Base-by-base conservation (phyloP, 1,140 invertebrate genomes). In the Acromyrmex charruanus region DNA sequence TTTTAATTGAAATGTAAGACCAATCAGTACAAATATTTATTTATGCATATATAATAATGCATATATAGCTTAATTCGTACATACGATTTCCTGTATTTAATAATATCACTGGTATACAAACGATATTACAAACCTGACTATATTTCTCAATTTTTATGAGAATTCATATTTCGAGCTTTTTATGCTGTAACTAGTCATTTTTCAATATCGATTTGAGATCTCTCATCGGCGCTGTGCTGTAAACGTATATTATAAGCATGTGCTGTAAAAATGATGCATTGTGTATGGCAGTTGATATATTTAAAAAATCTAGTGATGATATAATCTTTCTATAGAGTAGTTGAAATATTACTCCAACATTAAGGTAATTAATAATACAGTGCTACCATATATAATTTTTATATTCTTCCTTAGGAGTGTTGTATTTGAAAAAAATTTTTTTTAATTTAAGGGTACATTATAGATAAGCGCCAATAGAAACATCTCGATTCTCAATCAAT, bases 21-120 rank as follows among this genome's bases (percentile, higher is more conserved):
- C 55, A 61, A 82, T 82, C 25, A 74, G 68, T 85, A 85, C 74
- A 85, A 75, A 85, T 85, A 77, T 77, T 77, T 85, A 65, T 85
- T 85, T 77, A 85, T 14, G 18, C 39, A 61, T 74, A 61, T 82
- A 25, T 68, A 68, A 80, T 65, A 51, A 49, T 68, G 25, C 51
- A 59, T 16, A 51, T 80, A 68, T 39, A 68, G 31, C 14, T 71
- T 69, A 44, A 55, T 80, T 80, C n/a, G 28, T 49, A 71, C 53
- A 28, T 82, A 25, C 44, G 18, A 82, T 72, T 71, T 58, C 6
- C 25, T 72, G 14, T 31, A 72, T 81, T 28, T 25, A 66, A 63
- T 68, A 16, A 68, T 80, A 68, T 53, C 2, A 28, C n/a, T 6
- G 58, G 3, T 28, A 65, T 49, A 79, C 28, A 58, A n/a, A 9